Evolutionary conservation across 2,888 invertebrate species (phyloP).

Genomic region (Elmis aenea): DNA sequence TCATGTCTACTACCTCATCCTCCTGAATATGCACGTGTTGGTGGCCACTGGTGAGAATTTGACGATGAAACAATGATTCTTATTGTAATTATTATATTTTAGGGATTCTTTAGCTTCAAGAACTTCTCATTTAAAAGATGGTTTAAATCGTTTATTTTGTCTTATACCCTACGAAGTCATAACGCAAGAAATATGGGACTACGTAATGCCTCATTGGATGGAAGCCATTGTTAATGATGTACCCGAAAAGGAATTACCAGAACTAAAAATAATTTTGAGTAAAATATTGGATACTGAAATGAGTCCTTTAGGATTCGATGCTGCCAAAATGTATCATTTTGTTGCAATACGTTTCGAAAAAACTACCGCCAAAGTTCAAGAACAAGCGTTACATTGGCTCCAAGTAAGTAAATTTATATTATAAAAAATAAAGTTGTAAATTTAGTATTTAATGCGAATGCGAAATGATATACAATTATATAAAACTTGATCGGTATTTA

Average conservation of each 20-base stretch:
- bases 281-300: slow-evolving; percentile 97
- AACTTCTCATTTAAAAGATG: slow-evolving; percentile 91
- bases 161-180: slow-evolving; percentile 97
- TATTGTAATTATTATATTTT: no score
- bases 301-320: slow-evolving; percentile 90
- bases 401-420: slow-evolving; percentile 53
- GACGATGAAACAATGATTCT: no score
- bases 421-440: no score
- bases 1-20: slow-evolving; percentile 94
- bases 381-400: slow-evolving; percentile 85
- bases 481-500: no score
- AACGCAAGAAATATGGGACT: slow-evolving; percentile 94
- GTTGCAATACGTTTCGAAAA: slow-evolving; percentile 78
- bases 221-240: slow-evolving; percentile 93
- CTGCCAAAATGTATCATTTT: slow-evolving; percentile 93
- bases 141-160: slow-evolving; percentile 88
- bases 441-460: no score
- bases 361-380: slow-evolving; percentile 75
- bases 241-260: slow-evolving; percentile 79
- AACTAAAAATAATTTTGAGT: slow-evolving; percentile 76
- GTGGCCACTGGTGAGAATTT: slow-evolving; percentile 85
- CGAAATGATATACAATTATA: no score
- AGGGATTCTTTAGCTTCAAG: slow-evolving; percentile 81
- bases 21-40: slow-evolving; percentile 90
- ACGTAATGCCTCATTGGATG: slow-evolving; percentile 99